Base-by-base conservation (phyloP, 2,113 vertebrate species). In the Strix aluco region DNA sequence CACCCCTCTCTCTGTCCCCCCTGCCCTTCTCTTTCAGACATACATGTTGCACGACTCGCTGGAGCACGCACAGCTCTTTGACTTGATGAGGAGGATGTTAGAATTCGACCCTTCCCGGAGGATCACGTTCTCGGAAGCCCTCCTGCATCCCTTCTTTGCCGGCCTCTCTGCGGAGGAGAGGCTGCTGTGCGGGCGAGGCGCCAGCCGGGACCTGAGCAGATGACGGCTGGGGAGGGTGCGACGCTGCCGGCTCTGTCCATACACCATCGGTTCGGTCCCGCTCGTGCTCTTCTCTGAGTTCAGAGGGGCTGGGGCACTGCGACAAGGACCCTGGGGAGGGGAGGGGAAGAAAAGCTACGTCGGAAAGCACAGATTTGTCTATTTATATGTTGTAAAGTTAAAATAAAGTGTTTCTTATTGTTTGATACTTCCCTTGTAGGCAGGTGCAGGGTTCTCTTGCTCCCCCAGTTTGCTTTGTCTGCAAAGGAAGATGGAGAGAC, bases 71-170 rank as follows among this genome's bases (percentile, higher is more conserved):
- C 98, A 99, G 97, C 98, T 99, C 75, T 99, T 99, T 47, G 99
- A 99, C 98, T 97, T 99, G 94, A 98, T 99, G 70, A 95, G 98
- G 97, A 98, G 98, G 97, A 99, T 99, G 99, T 88, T 99, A 96
- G 99, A 99, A 30, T 99, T 99, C 2, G 99, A 99, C 94, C 99
- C 99, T 49, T 97, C 98, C 2, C 98, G 97, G 83, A 98, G 99
- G 71, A 98, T 99, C 96, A 99, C 98, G 44, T 96, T 99, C 95
- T 98, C 99, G 0, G 98, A 99, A 91, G 99, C 99, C 7, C 98
- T 99, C 15, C 95, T 97, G 59, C 99, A 99, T 79, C 98, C 99
- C 1, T 99, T 99, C 97, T 99, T 99, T 21, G 94, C 95, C 2
- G 97, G 97, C 71, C 97, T 98, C 65, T 98, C 98, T 1, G 95